Base-by-base conservation (phyloP, 2,797 vertebrate genomes). In the Pachyuromys duprasi region DNA sequence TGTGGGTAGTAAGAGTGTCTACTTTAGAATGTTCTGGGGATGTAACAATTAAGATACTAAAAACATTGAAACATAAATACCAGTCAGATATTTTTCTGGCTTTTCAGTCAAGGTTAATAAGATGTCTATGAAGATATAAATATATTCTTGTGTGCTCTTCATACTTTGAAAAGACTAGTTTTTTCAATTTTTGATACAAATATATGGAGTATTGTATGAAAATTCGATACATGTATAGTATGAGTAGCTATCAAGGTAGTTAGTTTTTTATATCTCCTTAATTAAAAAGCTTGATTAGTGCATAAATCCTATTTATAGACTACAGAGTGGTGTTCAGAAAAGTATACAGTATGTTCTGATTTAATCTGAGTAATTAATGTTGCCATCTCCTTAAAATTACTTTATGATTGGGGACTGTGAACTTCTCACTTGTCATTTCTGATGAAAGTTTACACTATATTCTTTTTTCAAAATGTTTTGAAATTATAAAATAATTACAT, bases 21-120 rank as follows among this genome's bases (percentile, higher is more conserved):
- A 39, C 12, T 42, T 90, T 26, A 67, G 63, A 75, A 60, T 8
- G 28, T 69, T 95, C 18, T 75, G 31, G 65, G 3, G 26, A 70
- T 87, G 2, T 45, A 78, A 91, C 36, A 95, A 72, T 93, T 95
- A 91, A 81, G 20, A 63, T 0, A 81, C n/a, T 82, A 57, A 63
- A 62, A 62, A 80, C 79, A 22, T 49, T 87, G 15, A 42, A 45
- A 3, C 26, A 20, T 39, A 62, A 72, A 11, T 65, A 57, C 3
- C 24, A 65, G 65, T 87, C 82, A 89, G 8, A 18, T 92, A 1
- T 81, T 80, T 7, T 62, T 94, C 60, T 91, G 24, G 63, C 76
- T 4, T 93, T 55, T 91, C 62, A 63, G 90, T 89, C 18, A 89
- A 63, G 18, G 80, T n/a, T 81, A 76, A 45, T 81, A 22, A 91